A percentile compares a stretch with the other conserved stretches of the same genome.
Conservation (phyloP, 2,888 invertebrate species). For the Formica aserva region DNA sequence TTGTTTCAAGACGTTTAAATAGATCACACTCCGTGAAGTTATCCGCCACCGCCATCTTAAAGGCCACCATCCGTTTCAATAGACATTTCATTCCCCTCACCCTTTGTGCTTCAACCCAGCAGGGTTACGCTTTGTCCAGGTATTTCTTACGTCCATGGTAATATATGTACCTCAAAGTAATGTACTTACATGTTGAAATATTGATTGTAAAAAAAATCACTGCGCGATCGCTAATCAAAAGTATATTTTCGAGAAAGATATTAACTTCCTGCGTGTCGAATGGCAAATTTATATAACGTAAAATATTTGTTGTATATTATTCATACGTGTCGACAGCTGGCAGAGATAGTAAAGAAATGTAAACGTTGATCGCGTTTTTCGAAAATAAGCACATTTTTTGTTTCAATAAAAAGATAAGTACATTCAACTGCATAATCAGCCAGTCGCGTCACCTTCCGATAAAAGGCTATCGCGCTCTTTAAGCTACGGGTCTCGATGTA, state of each 20-base stretch:
- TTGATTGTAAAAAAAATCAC: slow-evolving; percentile 13
- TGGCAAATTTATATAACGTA: background rate
- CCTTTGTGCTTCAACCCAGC: no score
- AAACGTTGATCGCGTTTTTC: slow-evolving; percentile 14
- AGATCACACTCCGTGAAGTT: no score
- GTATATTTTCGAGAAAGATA: background rate
- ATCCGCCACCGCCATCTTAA: no score
- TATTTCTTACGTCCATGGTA: no score
- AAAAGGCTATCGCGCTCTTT: slow-evolving; percentile 2
- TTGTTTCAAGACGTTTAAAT: no score
- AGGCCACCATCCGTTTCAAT: no score
- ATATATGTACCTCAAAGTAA: background rate
- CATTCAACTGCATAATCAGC: slow-evolving; percentile 33
- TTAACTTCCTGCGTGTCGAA: background rate
- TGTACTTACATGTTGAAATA: background rate
- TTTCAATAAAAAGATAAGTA: slow-evolving; percentile 62
- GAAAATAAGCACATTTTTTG: slow-evolving; percentile 24
- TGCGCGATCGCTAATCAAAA: slow-evolving; percentile 12
- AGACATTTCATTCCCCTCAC: no score
- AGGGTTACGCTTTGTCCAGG: no score
- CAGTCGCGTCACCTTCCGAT: background rate
- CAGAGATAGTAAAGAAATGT: background rate
- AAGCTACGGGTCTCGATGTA: background rate
- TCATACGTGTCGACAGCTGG: background rate
- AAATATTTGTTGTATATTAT: background rate